A percentile compares a stretch with the other conserved stretches of the same genome.
phyloP scores from a whole-genome alignment of 1,140 invertebrate species.

The Bombus fervidus region DNA sequence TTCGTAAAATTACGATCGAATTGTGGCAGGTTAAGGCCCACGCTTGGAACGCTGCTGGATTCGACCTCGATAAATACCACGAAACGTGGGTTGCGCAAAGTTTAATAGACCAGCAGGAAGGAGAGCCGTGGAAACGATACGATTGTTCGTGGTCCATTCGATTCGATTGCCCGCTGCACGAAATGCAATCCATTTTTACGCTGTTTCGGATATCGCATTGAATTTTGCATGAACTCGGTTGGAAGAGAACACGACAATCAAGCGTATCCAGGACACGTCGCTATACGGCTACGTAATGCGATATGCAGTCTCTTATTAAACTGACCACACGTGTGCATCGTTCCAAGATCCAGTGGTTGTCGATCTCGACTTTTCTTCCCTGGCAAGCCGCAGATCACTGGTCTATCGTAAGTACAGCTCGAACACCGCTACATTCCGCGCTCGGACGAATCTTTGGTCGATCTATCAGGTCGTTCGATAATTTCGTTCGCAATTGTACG shows the following conservation, averaged over 20 bases:
- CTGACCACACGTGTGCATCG: conserved; percentile 69
- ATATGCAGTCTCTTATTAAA: conserved; percentile 60
- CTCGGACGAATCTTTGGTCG: not conserved
- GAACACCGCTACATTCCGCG: not conserved
- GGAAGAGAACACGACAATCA: conserved; percentile 34
- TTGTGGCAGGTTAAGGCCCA: not conserved
- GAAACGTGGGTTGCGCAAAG: conserved; percentile 60
- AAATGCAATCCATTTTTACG: not conserved
- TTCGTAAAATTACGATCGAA: conserved; percentile 48
- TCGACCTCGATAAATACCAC: conserved; percentile 46
- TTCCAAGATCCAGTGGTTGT: conserved; percentile 64
- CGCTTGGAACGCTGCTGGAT: not conserved
- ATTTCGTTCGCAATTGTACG: too few relatives aligned
- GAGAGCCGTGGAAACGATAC: conserved; percentile 9
- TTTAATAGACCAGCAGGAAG: conserved; percentile 49
- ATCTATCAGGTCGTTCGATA: too few relatives aligned
- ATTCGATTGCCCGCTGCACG: not conserved
- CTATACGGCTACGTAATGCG: conserved; percentile 62
- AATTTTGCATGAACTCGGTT: conserved; percentile 18
- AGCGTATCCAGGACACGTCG: conserved; percentile 40
- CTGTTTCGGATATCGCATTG: not conserved
- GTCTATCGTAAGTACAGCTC: conserved; percentile 65
- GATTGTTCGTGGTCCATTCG: conserved; percentile 23
- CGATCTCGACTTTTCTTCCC: conserved; percentile 30
- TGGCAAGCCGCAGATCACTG: conserved; percentile 58